Conservation (phyloP, 2,888 invertebrate species). For the Dicyrtomina minuta region DNA sequence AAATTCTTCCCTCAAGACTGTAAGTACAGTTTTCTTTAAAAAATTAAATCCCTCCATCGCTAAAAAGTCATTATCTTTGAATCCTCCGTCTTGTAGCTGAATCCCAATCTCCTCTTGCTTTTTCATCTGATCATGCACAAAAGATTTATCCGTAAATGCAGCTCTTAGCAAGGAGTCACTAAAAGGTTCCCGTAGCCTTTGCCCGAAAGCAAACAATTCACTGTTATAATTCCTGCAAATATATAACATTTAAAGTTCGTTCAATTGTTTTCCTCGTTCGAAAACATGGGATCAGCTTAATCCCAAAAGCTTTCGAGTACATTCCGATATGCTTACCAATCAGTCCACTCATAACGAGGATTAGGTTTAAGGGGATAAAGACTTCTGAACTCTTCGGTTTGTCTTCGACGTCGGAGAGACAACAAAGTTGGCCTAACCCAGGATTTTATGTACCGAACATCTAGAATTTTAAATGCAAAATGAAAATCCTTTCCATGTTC, state of each 20-base stretch:
- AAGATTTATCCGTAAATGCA: conserved; percentile 80
- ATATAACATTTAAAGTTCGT: conserved; percentile 15
- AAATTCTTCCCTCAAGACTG: conserved; percentile 69
- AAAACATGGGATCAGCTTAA: no score
- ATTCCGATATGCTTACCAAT: conserved; percentile 51
- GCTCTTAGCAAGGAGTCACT: conserved; percentile 67
- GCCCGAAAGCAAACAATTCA: conserved; percentile 84
- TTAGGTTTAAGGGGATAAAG: conserved; percentile 55
- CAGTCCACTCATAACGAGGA: conserved; percentile 63
- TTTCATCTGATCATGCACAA: conserved; percentile 69
- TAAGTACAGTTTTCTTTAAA: conserved; percentile 66
- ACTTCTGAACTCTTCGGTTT: conserved; percentile 23
- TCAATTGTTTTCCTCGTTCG: background rate
- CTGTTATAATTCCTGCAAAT: conserved; percentile 86
- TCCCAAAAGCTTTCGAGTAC: background rate
- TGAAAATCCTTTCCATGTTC: background rate
- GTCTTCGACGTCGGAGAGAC: conserved; percentile 14
- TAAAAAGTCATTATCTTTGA: conserved; percentile 70
- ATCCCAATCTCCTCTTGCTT: conserved; percentile 72
- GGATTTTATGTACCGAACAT: background rate
- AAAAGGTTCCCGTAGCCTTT: conserved; percentile 81
- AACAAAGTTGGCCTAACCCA: conserved; percentile 27
- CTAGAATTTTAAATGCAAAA: background rate
- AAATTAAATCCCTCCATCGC: conserved; percentile 69
- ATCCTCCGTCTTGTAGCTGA: conserved; percentile 61